These are phyloP conservation scores for Poecilia gillii DNA, from an alignment of 2,797 vertebrate genomes.

Conservation along the genomic window DNA sequence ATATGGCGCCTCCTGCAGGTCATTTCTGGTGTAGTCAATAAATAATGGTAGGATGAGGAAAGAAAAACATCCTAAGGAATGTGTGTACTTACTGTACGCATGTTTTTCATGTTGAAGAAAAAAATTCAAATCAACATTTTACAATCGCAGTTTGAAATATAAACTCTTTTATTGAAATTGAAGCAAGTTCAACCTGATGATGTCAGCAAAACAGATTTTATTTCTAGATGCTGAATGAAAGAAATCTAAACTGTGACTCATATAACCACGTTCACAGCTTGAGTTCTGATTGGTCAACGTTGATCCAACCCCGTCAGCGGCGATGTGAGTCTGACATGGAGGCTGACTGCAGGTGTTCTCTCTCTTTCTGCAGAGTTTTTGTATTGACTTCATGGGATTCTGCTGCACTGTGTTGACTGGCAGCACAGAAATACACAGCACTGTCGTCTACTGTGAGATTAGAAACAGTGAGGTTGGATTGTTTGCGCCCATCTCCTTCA, in stretches of 20 bases:
- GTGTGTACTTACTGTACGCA: no score
- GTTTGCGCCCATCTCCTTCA: background rate
- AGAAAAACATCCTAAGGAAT: no score
- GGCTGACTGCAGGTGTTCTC: conserved; percentile 35
- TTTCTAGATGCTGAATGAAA: background rate
- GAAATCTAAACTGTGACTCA: background rate
- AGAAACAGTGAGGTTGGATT: conserved; percentile 30
- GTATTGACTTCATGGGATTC: conserved; percentile 7
- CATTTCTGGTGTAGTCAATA: background rate
- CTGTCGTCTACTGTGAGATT: conserved; percentile 28
- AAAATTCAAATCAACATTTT: background rate
- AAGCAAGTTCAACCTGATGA: background rate
- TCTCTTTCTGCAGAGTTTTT: conserved; percentile 43
- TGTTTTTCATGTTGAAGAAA: background rate
- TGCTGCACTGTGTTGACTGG: conserved; percentile 49
- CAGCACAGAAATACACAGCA: conserved; percentile 61
- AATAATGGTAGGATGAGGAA: background rate
- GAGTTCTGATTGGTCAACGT: background rate
- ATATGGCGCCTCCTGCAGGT: background rate
- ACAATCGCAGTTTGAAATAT: background rate
- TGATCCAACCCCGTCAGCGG: background rate
- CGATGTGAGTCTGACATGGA: background rate
- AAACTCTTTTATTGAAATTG: background rate
- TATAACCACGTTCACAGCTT: background rate
- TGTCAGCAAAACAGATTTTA: background rate